Percentiles rank a stretch among this genome's conserved stretches.
These are phyloP conservation scores for Alethe castanea DNA, from an alignment of 2,113 vertebrate species.

Conservation along the genomic window DNA sequence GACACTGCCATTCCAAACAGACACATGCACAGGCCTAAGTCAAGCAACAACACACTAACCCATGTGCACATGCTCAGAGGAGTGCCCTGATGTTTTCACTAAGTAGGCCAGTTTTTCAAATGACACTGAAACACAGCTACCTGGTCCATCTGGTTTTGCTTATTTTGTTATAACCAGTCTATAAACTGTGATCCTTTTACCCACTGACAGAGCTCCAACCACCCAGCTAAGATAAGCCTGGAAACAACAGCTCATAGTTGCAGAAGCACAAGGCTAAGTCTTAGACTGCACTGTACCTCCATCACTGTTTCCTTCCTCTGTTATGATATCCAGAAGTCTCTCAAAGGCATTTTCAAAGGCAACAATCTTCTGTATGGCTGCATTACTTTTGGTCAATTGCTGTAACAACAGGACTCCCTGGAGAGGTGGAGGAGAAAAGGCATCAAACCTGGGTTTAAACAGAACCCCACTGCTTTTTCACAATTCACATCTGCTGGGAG, in stretches of 20 bases:
- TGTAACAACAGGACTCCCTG: slow-evolving; percentile 93
- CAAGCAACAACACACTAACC: neutral
- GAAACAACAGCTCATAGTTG: neutral
- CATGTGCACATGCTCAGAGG: rapidly evolving
- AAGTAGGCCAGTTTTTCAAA: rapidly evolving
- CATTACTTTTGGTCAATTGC: slow-evolving; percentile 94
- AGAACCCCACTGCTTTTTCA: neutral
- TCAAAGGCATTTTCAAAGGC: slow-evolving; percentile 99
- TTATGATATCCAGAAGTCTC: slow-evolving; percentile 93
- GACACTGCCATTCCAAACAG: neutral
- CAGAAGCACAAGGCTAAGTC: neutral
- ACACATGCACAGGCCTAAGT: neutral
- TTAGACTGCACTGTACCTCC: slow-evolving; percentile 79
- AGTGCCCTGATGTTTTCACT: neutral
- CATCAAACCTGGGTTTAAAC: neutral
- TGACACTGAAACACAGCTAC: neutral
- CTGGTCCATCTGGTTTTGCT: neutral
- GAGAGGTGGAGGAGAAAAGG: neutral
- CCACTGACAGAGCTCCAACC: neutral
- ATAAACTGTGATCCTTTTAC: neutral
- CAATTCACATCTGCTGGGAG: neutral
- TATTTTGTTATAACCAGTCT: neutral
- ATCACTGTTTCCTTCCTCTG: slow-evolving; percentile 94
- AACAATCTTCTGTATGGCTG: slow-evolving; percentile 98
- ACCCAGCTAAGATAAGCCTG: neutral